phyloP scores from a whole-genome alignment of 2,888 invertebrate species.

The Athalia cordata region DNA sequence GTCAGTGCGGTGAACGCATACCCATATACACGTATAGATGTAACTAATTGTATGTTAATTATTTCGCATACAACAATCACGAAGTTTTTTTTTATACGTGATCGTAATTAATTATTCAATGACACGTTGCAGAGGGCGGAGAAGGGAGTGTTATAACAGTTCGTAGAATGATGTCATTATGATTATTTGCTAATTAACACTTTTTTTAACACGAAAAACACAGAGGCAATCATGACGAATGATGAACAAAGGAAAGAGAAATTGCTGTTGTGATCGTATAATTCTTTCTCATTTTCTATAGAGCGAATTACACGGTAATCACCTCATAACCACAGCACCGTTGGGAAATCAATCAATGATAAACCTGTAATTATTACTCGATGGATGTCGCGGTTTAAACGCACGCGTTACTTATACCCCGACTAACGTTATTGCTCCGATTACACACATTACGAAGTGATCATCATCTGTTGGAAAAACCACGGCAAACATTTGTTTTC shows the following conservation, averaged over 20 bases:
- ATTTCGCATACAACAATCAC: conserved; percentile 27
- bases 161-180: neutral
- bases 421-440: conserved; percentile 12
- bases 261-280: neutral
- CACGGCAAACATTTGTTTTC: conserved; percentile 27
- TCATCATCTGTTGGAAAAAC: conserved; percentile 4
- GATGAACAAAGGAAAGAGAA: conserved; percentile 25
- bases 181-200: conserved; percentile 35
- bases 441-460: neutral
- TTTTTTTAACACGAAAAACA: conserved; percentile 3
- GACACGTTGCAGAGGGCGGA: neutral
- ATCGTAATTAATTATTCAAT: conserved; percentile 30
- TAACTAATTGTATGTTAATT: conserved; percentile 22
- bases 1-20: too few relatives aligned
- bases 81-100: conserved; percentile 6
- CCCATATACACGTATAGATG: neutral
- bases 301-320: neutral
- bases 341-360: conserved; percentile 27
- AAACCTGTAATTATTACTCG: conserved; percentile 15
- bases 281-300: neutral
- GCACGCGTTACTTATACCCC: neutral
- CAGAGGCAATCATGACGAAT: neutral
- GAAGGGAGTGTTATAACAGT: too few relatives aligned
- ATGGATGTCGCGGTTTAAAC: neutral
- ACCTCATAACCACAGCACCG: neutral